Evolutionary conservation across 2,113 vertebrate genomes (phyloP), one percentile per base, ranked within the genome.

Genomic region (Rhabdomys dilectus): DNA sequence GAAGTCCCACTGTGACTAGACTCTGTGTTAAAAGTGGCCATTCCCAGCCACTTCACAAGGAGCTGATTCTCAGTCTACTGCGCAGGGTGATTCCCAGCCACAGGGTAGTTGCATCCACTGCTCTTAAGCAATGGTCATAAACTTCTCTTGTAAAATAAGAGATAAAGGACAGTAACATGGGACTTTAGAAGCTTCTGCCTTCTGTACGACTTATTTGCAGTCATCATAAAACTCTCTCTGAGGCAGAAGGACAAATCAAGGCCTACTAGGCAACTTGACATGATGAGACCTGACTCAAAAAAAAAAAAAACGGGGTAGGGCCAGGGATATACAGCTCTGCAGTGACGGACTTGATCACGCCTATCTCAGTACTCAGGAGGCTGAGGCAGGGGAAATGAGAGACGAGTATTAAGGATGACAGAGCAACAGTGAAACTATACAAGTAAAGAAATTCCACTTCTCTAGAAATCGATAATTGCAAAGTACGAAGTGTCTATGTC

Each of bases 141-240:
- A 93, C 88, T 1, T 78, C n/a, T 70, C 58, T 70, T 93, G 21
- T 89, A 95, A 94, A 91, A 31, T 21, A 88, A 92, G 96, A 85
- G n/a, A 22, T 16, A n/a, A 92, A 34, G 72, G 91, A 90, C 4
- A 96, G 42, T 53, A 72, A 95, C 91, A 70, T 0, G 45, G 56
- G 17, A 58, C 56, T 45, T 42, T 60, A 4, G 21, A 56, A 93
- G 94, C 3, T 86, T 82, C 81, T 31, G 19, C 19, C 53, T 94
- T 91, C 84, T 26, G 6, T 70, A 64, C 80, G 85, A 88, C 26
- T 66, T 75, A 48, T 72, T 81, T 81, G 85, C n/a, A 92, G 29
- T 73, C n/a, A 80, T 45, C 19, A 53, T 53, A 89, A 91, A 22
- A n/a, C 72, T 58, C 34, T 48, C 78, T 15, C 60, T 34, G 64